A percentile compares a stretch with the other conserved stretches of the same genome.
phyloP scores from a whole-genome alignment of 2,113 vertebrate genomes.

The Nibea coibor region DNA sequence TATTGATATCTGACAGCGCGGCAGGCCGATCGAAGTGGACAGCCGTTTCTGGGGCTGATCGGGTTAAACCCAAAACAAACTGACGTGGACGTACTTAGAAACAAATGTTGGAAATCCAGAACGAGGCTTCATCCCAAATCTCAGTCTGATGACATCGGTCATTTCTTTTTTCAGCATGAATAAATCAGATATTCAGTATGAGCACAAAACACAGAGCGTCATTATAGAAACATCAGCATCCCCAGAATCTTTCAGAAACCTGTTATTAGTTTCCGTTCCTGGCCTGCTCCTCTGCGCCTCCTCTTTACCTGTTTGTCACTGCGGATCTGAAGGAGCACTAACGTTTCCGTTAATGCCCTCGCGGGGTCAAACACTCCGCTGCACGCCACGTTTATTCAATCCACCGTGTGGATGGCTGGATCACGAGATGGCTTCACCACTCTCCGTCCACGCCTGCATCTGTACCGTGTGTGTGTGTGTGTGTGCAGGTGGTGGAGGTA shows the following conservation, averaged over 20 bases:
- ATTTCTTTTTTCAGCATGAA: neutral
- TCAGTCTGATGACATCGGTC: neutral
- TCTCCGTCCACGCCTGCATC: neutral
- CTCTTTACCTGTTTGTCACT: conserved; percentile 21
- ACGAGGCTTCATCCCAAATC: neutral
- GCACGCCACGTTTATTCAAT: conserved; percentile 1
- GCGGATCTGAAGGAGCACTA: neutral
- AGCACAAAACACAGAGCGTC: conserved; percentile 7
- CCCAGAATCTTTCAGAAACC: neutral
- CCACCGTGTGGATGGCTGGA: neutral
- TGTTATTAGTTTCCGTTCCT: neutral
- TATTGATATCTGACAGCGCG: neutral
- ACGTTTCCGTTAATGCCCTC: conserved; percentile 2
- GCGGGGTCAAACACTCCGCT: conserved; percentile 30
- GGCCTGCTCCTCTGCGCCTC: neutral
- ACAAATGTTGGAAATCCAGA: neutral
- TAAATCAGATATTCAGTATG: conserved; percentile 11
- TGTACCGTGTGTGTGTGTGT: neutral
- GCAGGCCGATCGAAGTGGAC: neutral
- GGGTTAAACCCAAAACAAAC: neutral
- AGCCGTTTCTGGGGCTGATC: neutral
- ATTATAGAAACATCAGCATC: neutral
- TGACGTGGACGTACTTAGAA: no score
- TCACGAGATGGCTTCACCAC: neutral
- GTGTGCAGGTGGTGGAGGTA: conserved; percentile 57